Conservation (phyloP, 1,140 invertebrate species). For the Atta colombica region DNA sequence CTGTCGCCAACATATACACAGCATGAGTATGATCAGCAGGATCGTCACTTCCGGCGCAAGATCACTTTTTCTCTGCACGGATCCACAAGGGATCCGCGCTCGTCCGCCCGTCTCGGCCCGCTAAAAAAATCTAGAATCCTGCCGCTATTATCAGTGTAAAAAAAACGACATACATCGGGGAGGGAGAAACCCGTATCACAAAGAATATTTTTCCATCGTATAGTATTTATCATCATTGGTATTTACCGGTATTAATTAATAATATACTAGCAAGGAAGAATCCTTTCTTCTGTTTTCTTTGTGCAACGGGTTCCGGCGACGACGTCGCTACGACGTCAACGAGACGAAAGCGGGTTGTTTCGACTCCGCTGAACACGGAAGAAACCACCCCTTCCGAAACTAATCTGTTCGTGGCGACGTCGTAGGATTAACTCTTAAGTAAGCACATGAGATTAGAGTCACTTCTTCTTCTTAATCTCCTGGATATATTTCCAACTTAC, state of each 20-base stretch:
- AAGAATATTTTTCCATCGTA: not conserved
- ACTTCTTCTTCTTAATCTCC: no score
- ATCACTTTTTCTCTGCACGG: slow-evolving; percentile 1
- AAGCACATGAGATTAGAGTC: no score
- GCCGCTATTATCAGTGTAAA: slow-evolving; percentile 70
- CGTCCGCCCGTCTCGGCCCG: not conserved
- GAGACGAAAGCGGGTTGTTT: not conserved
- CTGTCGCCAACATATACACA: slow-evolving; percentile 86
- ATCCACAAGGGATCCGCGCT: not conserved
- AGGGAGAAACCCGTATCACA: slow-evolving; percentile 2
- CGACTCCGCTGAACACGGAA: no score
- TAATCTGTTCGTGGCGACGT: not conserved
- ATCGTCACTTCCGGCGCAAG: slow-evolving; percentile 12
- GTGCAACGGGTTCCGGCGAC: slow-evolving; percentile 11
- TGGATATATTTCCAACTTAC: no score
- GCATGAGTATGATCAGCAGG: slow-evolving; percentile 70
- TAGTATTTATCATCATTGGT: no score
- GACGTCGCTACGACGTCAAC: not conserved
- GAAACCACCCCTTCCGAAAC: not conserved
- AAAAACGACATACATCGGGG: slow-evolving; percentile 18
- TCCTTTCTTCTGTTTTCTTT: not conserved
- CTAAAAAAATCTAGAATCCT: slow-evolving; percentile 49
- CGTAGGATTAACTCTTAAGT: not conserved
- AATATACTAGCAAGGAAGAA: not conserved
- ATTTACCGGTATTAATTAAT: not conserved